These are phyloP conservation scores for Trochalopteron elliotii DNA, from an alignment of 2,113 vertebrate species.

Conservation along the genomic window DNA sequence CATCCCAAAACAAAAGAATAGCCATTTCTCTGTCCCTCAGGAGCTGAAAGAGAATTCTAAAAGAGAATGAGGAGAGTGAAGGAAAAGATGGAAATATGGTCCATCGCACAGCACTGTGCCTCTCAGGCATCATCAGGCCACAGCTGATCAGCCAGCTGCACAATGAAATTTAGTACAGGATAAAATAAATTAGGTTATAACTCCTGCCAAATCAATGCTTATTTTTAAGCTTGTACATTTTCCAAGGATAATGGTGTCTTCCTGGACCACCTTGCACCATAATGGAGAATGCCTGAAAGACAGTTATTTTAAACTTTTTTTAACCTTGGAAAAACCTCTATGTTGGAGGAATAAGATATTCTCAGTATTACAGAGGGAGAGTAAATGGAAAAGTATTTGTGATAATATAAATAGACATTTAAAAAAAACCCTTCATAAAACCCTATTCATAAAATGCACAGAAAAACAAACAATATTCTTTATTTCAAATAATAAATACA, in stretches of 20 bases:
- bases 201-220: slow-evolving; percentile 17
- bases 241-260: background rate
- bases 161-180: slow-evolving; percentile 3
- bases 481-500: background rate
- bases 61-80: background rate
- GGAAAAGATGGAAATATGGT: slow-evolving; percentile 18
- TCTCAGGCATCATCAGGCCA: slow-evolving; percentile 34
- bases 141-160: slow-evolving; percentile 51
- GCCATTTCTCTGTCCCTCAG: background rate
- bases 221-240: slow-evolving; percentile 31
- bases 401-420: background rate
- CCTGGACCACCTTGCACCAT: background rate
- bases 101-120: background rate
- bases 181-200: slow-evolving; percentile 10
- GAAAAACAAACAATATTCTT: background rate
- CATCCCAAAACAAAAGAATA: background rate
- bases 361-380: background rate
- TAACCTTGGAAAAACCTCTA: background rate
- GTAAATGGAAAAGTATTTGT: background rate
- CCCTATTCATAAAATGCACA: background rate
- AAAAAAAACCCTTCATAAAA: background rate
- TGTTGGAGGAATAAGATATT: background rate
- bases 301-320: background rate
- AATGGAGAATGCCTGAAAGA: background rate
- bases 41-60: background rate